phyloP scores from a whole-genome alignment of 2,113 vertebrate species.

The Nycticebus coucang region DNA sequence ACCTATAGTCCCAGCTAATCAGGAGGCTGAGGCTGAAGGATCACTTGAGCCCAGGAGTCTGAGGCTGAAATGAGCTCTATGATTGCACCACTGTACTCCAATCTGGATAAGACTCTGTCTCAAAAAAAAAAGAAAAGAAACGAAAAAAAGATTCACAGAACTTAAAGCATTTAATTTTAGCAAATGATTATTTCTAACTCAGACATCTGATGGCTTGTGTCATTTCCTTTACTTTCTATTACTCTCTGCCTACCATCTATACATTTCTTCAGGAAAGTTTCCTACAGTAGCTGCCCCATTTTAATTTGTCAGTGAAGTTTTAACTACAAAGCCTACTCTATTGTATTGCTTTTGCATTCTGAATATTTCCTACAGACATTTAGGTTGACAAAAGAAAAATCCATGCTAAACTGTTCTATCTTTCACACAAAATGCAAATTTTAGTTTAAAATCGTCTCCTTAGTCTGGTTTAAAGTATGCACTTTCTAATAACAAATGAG shows the following conservation, averaged over 20 bases:
- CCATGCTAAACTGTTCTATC: background rate
- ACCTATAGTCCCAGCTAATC: too few relatives aligned
- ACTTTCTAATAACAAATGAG: background rate
- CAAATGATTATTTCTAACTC: background rate
- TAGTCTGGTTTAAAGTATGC: background rate
- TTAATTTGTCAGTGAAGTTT: background rate
- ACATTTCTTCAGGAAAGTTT: background rate
- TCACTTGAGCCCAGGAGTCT: too few relatives aligned
- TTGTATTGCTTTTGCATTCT: background rate
- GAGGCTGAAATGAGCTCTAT: too few relatives aligned
- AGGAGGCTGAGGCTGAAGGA: too few relatives aligned
- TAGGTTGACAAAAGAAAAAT: background rate
- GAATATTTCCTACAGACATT: background rate
- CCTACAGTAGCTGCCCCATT: background rate
- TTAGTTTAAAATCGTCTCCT: background rate
- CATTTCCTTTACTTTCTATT: background rate
- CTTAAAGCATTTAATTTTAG: constrained; percentile 13
- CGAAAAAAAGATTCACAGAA: background rate
- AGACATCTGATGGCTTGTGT: background rate
- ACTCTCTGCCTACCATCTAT: background rate
- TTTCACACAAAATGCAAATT: background rate
- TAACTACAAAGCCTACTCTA: background rate
- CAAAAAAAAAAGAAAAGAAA: too few relatives aligned
- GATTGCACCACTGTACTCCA: too few relatives aligned
- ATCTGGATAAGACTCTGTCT: too few relatives aligned